Base-by-base conservation (phyloP, 2,888 invertebrate genomes). In the Limnephilus marmoratus region DNA sequence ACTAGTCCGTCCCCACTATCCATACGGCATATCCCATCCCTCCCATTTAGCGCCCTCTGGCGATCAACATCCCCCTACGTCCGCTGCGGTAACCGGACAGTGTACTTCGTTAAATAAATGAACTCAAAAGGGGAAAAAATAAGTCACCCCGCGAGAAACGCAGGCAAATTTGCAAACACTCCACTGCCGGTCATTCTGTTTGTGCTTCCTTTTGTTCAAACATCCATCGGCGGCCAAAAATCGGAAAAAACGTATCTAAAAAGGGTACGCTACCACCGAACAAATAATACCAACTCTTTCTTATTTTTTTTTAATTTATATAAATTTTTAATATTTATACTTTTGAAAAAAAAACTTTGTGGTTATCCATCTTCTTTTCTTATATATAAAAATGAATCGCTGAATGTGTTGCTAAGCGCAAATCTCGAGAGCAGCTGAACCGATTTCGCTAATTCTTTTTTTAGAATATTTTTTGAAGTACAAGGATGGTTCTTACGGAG, bases 61-160 rank as follows among this genome's bases (percentile, higher is more conserved):
- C 13, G 29, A 80, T 41, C 85, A 68, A 68, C 53, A 68, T 45
- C 85, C 88, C 88, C 34, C 34, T 11, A 89, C 81, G 41, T 89
- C 88, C 81, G 80, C 88, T 29, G 80, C 80, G 88, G 88, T 88
- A 34, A 89, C 88, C 81, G 88, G 81, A 89, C 81, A 89, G n/a
- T 81, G 81, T 81, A 91, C 91, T 91, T 91, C 53, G 91, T 91
- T 81, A 81, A 86, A 91, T 91, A 91, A 91, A 91, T 91, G 85
- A 86, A 91, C 49, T 81, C 34, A 81, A 86, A 91, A 91, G 11
- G 86, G 90, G 24, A 90, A 90, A 81, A 85, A 85, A 41, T 45
- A 87, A 87, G 68, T 87, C 87, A 87, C 34, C 53, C 29, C 53
- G 29, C 31, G 31, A 31, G 68, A 24, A 68, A 68, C 68, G 68